These are phyloP conservation scores for Mercenaria mercenaria DNA, from an alignment of 1,140 invertebrate species.

Conservation along the genomic window DNA sequence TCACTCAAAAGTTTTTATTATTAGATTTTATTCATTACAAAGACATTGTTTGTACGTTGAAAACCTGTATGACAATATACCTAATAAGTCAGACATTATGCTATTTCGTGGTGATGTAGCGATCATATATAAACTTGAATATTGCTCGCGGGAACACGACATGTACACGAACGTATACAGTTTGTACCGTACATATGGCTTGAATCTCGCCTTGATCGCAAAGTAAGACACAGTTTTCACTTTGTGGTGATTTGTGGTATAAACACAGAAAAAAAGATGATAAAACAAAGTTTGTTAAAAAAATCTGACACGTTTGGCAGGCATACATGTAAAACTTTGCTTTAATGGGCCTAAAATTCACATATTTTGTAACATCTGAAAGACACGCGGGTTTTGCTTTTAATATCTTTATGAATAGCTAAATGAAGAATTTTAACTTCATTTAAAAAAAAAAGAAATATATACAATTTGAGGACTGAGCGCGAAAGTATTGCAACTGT, in stretches of 20 bases:
- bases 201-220: not conserved
- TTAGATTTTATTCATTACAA: not conserved
- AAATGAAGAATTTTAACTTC: too few species aligned
- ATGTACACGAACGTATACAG: not conserved
- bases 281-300: too few species aligned
- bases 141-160: not conserved
- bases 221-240: too few species aligned
- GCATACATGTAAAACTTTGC: too few species aligned
- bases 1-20: not conserved
- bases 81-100: not conserved
- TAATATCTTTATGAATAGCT: too few species aligned
- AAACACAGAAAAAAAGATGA: not conserved
- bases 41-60: not conserved
- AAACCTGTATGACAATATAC: not conserved
- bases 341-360: too few species aligned
- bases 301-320: too few species aligned
- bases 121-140: constrained; percentile 1
- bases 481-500: too few species aligned
- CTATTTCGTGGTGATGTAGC: not conserved
- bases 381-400: too few species aligned
- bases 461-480: too few species aligned
- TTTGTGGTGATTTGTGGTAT: not conserved
- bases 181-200: not conserved
- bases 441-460: too few species aligned
- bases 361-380: too few species aligned